These are phyloP conservation scores for Notarius lentiginosus DNA, from an alignment of 2,113 vertebrate genomes.

Conservation along the genomic window DNA sequence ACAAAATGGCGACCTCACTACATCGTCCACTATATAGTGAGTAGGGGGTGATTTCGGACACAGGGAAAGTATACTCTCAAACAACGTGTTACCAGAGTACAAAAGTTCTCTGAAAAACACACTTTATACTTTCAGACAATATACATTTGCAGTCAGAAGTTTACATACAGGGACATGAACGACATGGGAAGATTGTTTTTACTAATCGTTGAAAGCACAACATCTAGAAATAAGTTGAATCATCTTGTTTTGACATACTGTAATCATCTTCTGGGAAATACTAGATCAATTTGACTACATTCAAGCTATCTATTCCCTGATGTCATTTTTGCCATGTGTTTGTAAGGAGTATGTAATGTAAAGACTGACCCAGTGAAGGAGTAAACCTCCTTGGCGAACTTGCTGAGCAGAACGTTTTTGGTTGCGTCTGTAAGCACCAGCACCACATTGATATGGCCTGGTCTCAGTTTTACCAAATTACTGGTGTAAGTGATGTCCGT, in stretches of 20 bases:
- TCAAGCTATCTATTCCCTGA: neutral
- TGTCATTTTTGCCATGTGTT: neutral
- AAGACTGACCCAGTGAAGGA: slow-evolving; percentile 86
- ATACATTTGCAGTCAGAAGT: too few relatives aligned
- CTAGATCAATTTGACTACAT: neutral
- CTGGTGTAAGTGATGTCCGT: slow-evolving; percentile 93
- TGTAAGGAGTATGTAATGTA: neutral
- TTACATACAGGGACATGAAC: too few relatives aligned
- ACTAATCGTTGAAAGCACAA: too few relatives aligned
- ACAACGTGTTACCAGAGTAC: too few relatives aligned
- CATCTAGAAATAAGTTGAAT: neutral
- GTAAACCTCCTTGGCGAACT: slow-evolving; percentile 94
- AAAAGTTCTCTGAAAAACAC: too few relatives aligned
- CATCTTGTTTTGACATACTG: neutral
- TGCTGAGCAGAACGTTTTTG: slow-evolving; percentile 91
- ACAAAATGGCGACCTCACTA: too few relatives aligned
- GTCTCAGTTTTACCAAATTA: slow-evolving; percentile 90
- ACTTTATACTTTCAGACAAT: too few relatives aligned
- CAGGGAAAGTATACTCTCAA: too few relatives aligned
- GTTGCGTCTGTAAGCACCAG: slow-evolving; percentile 88
- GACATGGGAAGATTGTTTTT: too few relatives aligned
- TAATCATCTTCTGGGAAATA: neutral
- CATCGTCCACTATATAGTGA: too few relatives aligned
- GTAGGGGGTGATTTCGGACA: too few relatives aligned
- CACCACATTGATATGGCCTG: slow-evolving; percentile 95